Evolutionary conservation across 2,888 invertebrate genomes (phyloP).

Genomic region (Phyto melanocephala): DNA sequence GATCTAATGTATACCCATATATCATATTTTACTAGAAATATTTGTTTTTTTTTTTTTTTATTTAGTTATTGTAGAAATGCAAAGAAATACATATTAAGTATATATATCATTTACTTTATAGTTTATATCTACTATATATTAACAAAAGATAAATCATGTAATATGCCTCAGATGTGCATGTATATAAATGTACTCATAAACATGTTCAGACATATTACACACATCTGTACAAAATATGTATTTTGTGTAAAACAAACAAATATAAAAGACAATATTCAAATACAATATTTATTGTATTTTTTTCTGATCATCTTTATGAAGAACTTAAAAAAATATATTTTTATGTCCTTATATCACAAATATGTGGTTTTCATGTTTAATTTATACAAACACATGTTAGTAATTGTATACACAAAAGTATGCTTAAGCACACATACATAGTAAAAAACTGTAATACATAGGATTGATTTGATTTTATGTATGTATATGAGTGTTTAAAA

Average conservation of each 20-base stretch:
- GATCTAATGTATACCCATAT: no score
- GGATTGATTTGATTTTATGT: neutral
- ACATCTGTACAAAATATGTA: neutral
- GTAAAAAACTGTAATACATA: neutral
- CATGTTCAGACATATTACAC: neutral
- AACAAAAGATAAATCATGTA: conserved; percentile 52
- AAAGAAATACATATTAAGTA: neutral
- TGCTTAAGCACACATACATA: neutral
- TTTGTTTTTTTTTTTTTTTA: no score
- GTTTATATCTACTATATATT: conserved; percentile 10
- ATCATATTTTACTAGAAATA: no score
- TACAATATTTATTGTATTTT: neutral
- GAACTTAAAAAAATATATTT: neutral
- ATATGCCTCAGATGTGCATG: conserved; percentile 46
- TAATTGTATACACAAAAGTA: conserved; percentile 8
- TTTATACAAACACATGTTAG: conserved; percentile 58
- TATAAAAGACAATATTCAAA: neutral
- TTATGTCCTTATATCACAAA: conserved; percentile 33
- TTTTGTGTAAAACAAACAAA: neutral
- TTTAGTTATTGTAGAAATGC: no score
- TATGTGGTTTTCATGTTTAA: conserved; percentile 48
- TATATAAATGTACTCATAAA: conserved; percentile 26
- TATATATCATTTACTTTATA: neutral
- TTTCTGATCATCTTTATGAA: conserved; percentile 4
- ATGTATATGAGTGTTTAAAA: neutral